Evolutionary conservation across 1,140 invertebrate species (phyloP).

Genomic region (Leptoteleia sp.): DNA sequence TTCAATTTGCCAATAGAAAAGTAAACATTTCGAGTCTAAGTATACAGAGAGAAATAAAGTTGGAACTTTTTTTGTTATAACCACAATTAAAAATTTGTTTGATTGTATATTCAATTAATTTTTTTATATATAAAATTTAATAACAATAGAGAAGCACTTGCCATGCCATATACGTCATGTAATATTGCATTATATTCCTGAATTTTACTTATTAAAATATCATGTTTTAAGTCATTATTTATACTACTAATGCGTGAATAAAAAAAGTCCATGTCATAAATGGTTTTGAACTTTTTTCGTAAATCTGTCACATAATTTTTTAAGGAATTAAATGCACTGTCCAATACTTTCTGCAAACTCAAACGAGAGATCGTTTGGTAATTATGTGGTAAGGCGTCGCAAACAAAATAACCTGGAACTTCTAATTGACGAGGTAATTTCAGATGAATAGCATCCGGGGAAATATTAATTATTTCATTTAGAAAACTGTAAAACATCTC

Average conservation of each 20-base stretch:
- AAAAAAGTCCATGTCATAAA: constrained; percentile 75
- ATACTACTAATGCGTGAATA: constrained; percentile 31
- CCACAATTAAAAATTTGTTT: no score
- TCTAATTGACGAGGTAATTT: constrained; percentile 74
- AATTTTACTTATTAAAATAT: constrained; percentile 83
- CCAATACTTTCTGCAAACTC: constrained; percentile 72
- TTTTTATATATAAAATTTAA: no score
- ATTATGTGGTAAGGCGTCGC: constrained; percentile 60
- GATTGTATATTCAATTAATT: no score
- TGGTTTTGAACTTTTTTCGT: constrained; percentile 71
- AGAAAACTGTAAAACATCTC: constrained; percentile 73
- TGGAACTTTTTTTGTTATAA: no score
- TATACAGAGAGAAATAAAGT: not conserved
- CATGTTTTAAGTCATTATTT: constrained; percentile 79
- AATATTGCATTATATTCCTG: constrained; percentile 83
- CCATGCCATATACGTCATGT: constrained; percentile 82
- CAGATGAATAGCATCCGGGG: constrained; percentile 77
- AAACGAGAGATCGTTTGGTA: constrained; percentile 69
- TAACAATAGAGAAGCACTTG: constrained; percentile 48
- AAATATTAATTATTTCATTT: constrained; percentile 76
- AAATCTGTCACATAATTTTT: constrained; percentile 73
- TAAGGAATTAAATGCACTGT: constrained; percentile 72
- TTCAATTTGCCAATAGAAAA: constrained; percentile 82
- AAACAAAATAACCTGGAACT: constrained; percentile 36
- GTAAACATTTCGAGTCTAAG: constrained; percentile 82